These are phyloP conservation scores for Oceanites oceanicus DNA, from an alignment of 2,113 vertebrate genomes.

Conservation along the genomic window DNA sequence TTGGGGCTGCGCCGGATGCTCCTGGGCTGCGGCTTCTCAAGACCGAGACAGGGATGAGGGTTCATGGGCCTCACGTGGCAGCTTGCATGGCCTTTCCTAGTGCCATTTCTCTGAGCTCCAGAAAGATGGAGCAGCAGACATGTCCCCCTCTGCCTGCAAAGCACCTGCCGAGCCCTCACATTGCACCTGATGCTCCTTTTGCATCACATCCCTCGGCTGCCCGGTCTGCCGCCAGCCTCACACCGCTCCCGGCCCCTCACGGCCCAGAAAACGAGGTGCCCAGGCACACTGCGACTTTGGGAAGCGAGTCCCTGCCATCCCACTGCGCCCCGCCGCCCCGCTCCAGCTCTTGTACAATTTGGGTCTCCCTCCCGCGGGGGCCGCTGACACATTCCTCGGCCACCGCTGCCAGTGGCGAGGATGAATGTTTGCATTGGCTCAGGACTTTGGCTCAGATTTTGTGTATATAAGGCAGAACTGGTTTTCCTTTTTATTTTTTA, in stretches of 20 bases:
- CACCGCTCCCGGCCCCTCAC: rapidly evolving
- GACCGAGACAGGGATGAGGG: not conserved
- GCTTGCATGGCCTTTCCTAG: not conserved
- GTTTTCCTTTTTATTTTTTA: constrained; percentile 46
- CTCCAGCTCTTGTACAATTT: not conserved
- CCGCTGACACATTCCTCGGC: not conserved
- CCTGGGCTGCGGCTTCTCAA: rapidly evolving
- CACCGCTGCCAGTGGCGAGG: not conserved
- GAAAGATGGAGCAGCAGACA: not conserved
- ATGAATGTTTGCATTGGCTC: not conserved
- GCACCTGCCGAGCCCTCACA: not conserved
- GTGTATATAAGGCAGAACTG: constrained; percentile 39
- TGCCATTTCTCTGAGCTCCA: not conserved
- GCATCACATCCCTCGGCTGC: rapidly evolving
- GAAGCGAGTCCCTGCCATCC: not conserved
- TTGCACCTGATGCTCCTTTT: not conserved
- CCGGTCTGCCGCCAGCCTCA: not conserved
- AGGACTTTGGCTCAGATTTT: not conserved
- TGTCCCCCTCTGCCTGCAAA: not conserved
- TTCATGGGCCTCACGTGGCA: not conserved
- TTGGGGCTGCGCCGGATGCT: rapidly evolving
- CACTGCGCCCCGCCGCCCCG: rapidly evolving
- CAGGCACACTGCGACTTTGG: not conserved
- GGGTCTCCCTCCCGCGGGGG: not conserved
- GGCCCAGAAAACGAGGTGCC: not conserved